These are phyloP conservation scores for Remorina albescens DNA, from an alignment of 2,797 vertebrate species.

Conservation along the genomic window DNA sequence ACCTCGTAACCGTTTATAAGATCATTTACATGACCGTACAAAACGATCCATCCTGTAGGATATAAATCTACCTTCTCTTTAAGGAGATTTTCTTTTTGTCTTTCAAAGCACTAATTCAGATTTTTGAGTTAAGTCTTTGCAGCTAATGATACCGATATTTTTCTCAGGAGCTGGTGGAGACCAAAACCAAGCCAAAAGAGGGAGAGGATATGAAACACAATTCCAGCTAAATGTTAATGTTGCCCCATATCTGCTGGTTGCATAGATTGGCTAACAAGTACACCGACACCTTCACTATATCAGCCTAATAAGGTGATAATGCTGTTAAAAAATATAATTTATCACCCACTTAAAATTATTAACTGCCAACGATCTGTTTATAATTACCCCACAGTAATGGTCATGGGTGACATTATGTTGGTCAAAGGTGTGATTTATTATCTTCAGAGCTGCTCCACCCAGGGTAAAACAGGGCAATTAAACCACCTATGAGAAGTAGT, in stretches of 20 bases:
- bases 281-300: background rate
- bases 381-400: no score
- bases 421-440: no score
- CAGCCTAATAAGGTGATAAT: background rate
- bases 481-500: no score
- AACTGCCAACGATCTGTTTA: no score
- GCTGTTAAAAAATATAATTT: background rate
- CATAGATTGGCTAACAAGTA: background rate
- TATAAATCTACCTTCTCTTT: background rate
- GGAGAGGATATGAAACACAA: background rate
- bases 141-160: background rate
- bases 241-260: background rate
- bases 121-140: background rate
- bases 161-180: background rate
- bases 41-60: background rate
- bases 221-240: background rate
- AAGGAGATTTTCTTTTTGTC: background rate
- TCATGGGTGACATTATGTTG: no score
- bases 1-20: constrained; percentile 14
- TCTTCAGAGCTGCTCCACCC: no score
- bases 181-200: background rate
- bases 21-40: background rate
- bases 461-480: no score
- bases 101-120: background rate
- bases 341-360: no score